Evolutionary conservation across 2,888 invertebrate species (phyloP).

Genomic region (Cabera pusaria): DNA sequence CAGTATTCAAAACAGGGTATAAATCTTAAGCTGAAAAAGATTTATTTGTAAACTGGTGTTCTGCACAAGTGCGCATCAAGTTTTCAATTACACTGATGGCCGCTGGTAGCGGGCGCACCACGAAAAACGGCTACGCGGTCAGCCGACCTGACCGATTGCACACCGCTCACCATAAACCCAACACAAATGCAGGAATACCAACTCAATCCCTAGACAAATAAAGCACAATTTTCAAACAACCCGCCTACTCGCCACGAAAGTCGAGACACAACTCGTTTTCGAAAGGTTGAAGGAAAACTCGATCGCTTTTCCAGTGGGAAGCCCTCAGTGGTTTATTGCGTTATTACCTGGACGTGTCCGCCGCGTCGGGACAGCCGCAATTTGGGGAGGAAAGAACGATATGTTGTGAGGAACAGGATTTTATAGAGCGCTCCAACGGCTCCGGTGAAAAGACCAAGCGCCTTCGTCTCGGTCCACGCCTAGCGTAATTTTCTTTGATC

Average conservation of each 20-base stretch:
- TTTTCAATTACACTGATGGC: constrained; percentile 82
- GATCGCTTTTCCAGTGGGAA: constrained; percentile 81
- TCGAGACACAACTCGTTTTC: constrained; percentile 75
- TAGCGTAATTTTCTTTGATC: constrained; percentile 77
- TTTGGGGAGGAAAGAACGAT: constrained; percentile 78
- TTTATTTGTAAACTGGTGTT: constrained; percentile 72
- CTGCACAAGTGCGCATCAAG: constrained; percentile 76
- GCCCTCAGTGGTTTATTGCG: constrained; percentile 83
- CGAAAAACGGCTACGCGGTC: constrained; percentile 73
- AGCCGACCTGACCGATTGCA: constrained; percentile 69
- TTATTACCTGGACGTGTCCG: constrained; percentile 83
- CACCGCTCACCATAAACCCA: constrained; percentile 51
- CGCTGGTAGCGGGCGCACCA: constrained; percentile 63
- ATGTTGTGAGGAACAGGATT: constrained; percentile 77
- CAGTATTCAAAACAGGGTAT: constrained; percentile 28
- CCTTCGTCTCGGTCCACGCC: constrained; percentile 51
- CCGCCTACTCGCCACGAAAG: constrained; percentile 49
- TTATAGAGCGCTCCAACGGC: constrained; percentile 65
- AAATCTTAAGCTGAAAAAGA: constrained; percentile 51
- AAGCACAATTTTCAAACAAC: constrained; percentile 57
- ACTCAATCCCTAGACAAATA: constrained; percentile 56
- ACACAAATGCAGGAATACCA: constrained; percentile 43
- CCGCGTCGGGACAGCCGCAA: constrained; percentile 77
- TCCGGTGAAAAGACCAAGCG: constrained; percentile 63
- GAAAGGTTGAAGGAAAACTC: constrained; percentile 79